These are phyloP conservation scores for Thunnus maccoyii DNA, from an alignment of 2,113 vertebrate genomes.

Conservation along the genomic window DNA sequence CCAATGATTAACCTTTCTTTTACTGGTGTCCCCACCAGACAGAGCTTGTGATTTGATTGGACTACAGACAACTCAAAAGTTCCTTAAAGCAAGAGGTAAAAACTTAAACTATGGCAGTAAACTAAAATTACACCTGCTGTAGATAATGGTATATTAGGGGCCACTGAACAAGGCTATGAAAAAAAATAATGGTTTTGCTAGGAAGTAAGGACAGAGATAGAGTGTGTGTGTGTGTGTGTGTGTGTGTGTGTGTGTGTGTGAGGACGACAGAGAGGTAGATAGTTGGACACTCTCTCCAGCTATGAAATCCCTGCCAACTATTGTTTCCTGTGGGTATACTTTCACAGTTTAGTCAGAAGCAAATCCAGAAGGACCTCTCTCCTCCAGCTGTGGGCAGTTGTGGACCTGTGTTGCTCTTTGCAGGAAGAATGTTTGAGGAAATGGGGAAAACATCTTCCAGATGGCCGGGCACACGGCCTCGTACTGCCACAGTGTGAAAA, in stretches of 20 bases:
- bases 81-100: too few relatives aligned
- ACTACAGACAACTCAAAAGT: too few relatives aligned
- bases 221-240: not conserved
- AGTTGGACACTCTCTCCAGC: not conserved
- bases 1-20: too few relatives aligned
- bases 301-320: conserved; percentile 37
- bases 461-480: conserved; percentile 66
- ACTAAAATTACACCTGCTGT: too few relatives aligned
- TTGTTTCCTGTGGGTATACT: conserved; percentile 48
- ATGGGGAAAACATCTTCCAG: conserved; percentile 81
- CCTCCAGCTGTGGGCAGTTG: conserved; percentile 62
- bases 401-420: conserved; percentile 53
- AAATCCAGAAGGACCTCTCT: conserved; percentile 22
- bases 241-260: too few relatives aligned
- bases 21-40: too few relatives aligned
- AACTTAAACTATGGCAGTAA: too few relatives aligned
- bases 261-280: too few relatives aligned
- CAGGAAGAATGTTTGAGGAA: conserved; percentile 79
- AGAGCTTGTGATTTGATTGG: too few relatives aligned
- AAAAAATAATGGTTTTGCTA: too few relatives aligned
- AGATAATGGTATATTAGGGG: too few relatives aligned
- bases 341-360: conserved; percentile 38
- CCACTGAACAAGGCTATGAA: too few relatives aligned
- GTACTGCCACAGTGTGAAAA: conserved; percentile 41
- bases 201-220: not conserved